Evolutionary conservation across 1,140 invertebrate species (phyloP).

Genomic region (Rhagoletis zephyria): DNA sequence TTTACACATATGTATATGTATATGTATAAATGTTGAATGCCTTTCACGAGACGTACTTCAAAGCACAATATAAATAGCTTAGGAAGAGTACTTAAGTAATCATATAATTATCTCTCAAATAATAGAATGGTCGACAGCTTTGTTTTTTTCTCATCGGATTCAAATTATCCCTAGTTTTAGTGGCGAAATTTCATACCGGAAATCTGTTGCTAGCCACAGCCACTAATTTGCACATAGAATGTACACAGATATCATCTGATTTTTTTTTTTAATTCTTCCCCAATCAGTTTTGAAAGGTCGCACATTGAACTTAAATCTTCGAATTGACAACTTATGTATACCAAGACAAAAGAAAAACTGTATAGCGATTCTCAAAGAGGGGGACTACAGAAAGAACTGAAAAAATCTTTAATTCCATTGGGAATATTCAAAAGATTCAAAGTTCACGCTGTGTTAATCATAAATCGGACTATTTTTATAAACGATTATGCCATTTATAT

Average conservation of each 20-base stretch:
- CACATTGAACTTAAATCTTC: neutral
- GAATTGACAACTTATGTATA: neutral
- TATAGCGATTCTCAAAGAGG: no score
- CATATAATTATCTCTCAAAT: no score
- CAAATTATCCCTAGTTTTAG: neutral
- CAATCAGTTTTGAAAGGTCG: neutral
- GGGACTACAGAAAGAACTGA: no score
- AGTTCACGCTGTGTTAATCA: neutral
- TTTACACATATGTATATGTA: no score
- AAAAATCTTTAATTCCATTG: no score
- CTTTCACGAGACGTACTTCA: no score
- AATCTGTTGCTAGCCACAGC: neutral
- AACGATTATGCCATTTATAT: neutral
- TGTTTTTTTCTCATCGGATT: no score
- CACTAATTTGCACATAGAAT: neutral
- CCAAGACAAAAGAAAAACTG: no score
- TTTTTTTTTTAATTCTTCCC: neutral
- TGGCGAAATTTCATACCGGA: constrained; percentile 10
- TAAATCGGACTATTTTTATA: neutral
- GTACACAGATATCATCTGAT: neutral
- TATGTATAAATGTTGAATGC: no score
- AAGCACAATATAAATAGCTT: no score
- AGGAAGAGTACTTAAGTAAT: no score
- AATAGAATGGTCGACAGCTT: no score
- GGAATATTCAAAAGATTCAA: neutral